These are phyloP conservation scores for Chloromyia formosa DNA, from an alignment of 2,888 invertebrate species.

Conservation along the genomic window DNA sequence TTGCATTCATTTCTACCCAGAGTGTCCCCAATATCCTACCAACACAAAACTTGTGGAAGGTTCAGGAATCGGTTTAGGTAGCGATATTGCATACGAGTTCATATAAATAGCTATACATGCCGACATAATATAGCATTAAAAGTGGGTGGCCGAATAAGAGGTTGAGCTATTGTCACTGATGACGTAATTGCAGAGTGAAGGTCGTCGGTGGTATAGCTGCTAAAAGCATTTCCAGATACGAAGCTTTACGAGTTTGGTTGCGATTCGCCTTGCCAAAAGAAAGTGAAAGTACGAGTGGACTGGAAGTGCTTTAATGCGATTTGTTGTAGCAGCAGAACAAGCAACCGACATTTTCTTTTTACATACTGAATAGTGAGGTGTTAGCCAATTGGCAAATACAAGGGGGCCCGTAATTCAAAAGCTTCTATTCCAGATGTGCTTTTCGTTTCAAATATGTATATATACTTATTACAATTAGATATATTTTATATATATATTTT, in stretches of 20 bases:
- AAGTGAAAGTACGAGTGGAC: not conserved
- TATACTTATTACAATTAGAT: too few relatives aligned
- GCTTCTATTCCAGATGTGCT: not conserved
- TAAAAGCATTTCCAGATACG: not conserved
- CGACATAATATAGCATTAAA: not conserved
- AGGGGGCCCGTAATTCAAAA: not conserved
- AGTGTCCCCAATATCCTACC: not conserved
- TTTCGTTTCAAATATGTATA: not conserved
- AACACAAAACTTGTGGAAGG: not conserved
- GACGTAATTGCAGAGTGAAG: slow-evolving; percentile 2
- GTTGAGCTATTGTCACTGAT: not conserved
- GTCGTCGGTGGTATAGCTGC: not conserved
- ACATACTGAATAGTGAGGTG: not conserved
- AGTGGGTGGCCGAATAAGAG: slow-evolving; percentile 4
- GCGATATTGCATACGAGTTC: not conserved
- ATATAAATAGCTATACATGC: not conserved
- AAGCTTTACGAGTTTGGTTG: not conserved
- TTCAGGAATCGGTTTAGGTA: not conserved
- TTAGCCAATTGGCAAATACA: not conserved
- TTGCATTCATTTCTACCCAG: too few relatives aligned
- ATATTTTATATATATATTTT: too few relatives aligned
- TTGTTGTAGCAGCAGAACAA: too few relatives aligned
- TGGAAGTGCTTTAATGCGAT: not conserved
- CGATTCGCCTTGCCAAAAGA: not conserved
- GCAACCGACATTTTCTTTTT: too few relatives aligned